phyloP scores from a whole-genome alignment of 2,113 vertebrate species.

The Eidolon helvum region DNA sequence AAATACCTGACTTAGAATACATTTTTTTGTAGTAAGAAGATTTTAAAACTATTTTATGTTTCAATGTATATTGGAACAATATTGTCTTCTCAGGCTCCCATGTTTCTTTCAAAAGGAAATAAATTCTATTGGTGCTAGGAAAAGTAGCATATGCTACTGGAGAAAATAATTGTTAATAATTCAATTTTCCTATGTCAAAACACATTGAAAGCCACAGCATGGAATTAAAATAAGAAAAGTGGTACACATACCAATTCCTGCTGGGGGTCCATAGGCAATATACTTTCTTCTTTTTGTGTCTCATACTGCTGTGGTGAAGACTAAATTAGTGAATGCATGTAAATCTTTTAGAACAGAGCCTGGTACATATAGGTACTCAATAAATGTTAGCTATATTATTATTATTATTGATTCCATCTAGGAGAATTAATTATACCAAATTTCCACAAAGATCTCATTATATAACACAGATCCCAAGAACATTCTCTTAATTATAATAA shows the following conservation, averaged over 20 bases:
- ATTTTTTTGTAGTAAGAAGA: background rate
- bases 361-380: background rate
- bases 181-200: background rate
- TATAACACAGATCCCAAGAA: background rate
- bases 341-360: background rate
- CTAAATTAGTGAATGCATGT: background rate
- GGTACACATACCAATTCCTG: background rate
- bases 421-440: background rate
- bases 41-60: background rate
- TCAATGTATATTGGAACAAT: background rate
- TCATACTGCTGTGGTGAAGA: background rate
- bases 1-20: background rate
- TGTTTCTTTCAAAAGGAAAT: background rate
- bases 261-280: background rate
- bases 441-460: background rate
- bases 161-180: background rate
- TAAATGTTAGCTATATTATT: background rate
- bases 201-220: background rate
- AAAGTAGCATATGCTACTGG: background rate
- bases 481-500: background rate
- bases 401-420: background rate
- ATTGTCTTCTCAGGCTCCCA: background rate
- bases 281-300: background rate
- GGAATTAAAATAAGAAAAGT: background rate
- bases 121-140: background rate